Evolutionary conservation across 1,140 invertebrate species (phyloP), one percentile per base, ranked within the genome.

Genomic region (Atta cephalotes): DNA sequence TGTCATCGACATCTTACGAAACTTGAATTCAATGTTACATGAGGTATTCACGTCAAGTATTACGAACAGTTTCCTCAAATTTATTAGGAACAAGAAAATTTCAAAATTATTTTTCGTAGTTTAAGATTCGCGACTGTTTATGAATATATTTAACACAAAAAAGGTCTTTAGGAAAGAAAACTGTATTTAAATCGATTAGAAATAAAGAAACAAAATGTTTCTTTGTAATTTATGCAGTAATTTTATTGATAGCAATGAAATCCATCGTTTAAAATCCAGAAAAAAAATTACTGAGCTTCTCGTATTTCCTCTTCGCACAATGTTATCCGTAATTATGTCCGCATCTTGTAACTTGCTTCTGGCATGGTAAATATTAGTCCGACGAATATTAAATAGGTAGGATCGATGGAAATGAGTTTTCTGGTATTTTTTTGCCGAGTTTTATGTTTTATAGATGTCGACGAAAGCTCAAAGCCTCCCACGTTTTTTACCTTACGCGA

Each of bases 391-490:
- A 76, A 84, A 84, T 84, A 84, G 56, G 6, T 56, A 60, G 58
- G 39, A 84, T 84, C 80, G n/a, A 84, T 76, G 56, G 80, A 84
- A 84, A 84, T 84, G 80, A 74, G 70, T 74, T 84, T 74, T 51
- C 56, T 9, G 39, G 16, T 25, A 5, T 81, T 84, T 76, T 76
- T 74, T 62, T 74, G 28, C n/a, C 18, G 39, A 82, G 68, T 76
- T 84, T 63, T 31, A 51, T 84, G 53, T 84, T 84, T 84, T 84
- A 76, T 63, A 76, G 70, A 84, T 84, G 80, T 84, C 70, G 39
- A 35, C 39, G 80, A 60, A 35, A 74, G 39, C 68, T 82, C 56
- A 82, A 82, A 82, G 70, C 70, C 16, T 49, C 18, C 35, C 18
- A 21, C 53, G 63, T 39, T 72, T 82, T 84, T 45, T 62, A 14